Conservation (phyloP, 2,113 vertebrate species). For the Suricata suricatta region DNA sequence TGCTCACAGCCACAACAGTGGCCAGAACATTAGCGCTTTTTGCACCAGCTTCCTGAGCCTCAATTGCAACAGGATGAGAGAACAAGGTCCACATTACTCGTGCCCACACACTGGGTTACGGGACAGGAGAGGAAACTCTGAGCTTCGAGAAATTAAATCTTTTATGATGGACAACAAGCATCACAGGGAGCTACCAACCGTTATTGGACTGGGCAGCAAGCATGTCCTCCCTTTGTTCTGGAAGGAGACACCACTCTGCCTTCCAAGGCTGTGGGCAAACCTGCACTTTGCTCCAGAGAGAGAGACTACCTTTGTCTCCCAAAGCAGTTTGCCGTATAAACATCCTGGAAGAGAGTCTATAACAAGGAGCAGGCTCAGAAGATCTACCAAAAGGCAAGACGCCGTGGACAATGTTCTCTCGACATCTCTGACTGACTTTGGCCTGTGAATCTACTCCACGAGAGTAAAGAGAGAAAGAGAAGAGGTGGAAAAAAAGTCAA, state of each 20-base stretch:
- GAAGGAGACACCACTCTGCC: neutral
- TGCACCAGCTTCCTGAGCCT: neutral
- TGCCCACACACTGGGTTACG: neutral
- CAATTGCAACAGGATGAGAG: neutral
- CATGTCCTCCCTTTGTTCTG: neutral
- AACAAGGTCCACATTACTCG: neutral
- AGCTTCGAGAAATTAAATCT: neutral
- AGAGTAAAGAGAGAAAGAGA: neutral
- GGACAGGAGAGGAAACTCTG: neutral
- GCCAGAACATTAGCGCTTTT: neutral
- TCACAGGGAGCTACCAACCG: neutral
- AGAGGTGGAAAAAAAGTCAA: neutral
- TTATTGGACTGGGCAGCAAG: constrained; percentile 1
- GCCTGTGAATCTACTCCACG: constrained; percentile 6
- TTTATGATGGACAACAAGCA: neutral
- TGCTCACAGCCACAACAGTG: neutral
- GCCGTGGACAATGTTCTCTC: neutral
- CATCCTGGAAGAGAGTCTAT: neutral
- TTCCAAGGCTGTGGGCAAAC: constrained; percentile 6
- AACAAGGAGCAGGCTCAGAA: neutral
- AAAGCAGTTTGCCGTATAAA: neutral
- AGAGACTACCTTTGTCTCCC: neutral
- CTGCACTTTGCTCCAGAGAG: neutral
- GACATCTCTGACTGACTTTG: neutral
- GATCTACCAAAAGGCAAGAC: neutral